Evolutionary conservation across 2,888 invertebrate genomes (phyloP), one percentile per base, ranked within the genome.

Genomic region (Lycocerus yunnanus): DNA sequence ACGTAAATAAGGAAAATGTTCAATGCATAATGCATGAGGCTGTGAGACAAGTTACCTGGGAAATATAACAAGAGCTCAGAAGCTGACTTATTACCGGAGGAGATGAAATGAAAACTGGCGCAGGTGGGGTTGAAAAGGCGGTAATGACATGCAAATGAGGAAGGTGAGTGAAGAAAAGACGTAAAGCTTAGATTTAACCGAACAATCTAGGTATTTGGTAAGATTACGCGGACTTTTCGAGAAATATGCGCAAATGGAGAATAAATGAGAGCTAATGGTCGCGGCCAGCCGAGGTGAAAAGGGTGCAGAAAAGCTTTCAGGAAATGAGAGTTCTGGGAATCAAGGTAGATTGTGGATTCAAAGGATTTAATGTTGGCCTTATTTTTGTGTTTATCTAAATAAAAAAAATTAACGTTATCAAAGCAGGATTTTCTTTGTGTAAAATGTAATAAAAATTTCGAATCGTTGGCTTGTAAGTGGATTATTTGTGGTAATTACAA

Each of bases 1-100:
- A 84, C 84, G 84, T 85, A 86, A 86, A 85, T 85, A 85, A 86
- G 85, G 85, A 84, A 86, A 86, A 85, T 85, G 85, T 84, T 84
- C 82, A 82, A 86, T 87, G 86, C 85, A 87, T 87, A 83, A 86
- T 86, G 84, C 85, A 87, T 86, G 85, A 86, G 81, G 77, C 78
- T 77, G 79, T 74, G 80, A 81, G 81, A 82, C 81, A 80, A 83
- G 83, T 84, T 84, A 85, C 85, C 85, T 85, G 85, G 81, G 80
- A 83, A 82, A 82, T 81, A 81, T 79, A 81, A 81, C 81, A 80
- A 81, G 82, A 71, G 79, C 77, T 69, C 75, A 80, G 81, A 78
- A 80, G 79, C 81, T 82, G 81, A 84, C 83, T 84, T 84, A 84
- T 83, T 83, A 83, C 81, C 74, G 66, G 24, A 69, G 78, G 80